phyloP scores from a whole-genome alignment of 2,113 vertebrate genomes.

The Antidorcas marsupialis region DNA sequence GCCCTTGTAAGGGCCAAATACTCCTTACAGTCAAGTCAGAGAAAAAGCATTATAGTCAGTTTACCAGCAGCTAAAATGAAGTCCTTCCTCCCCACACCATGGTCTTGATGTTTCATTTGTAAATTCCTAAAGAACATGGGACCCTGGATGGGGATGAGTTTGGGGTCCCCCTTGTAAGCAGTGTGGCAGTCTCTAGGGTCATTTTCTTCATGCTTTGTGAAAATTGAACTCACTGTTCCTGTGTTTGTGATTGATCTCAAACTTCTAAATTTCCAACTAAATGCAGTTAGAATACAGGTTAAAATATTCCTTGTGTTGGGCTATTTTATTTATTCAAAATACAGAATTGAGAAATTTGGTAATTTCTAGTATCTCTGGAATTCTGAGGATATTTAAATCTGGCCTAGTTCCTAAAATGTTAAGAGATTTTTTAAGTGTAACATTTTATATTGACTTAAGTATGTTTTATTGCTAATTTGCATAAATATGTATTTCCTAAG shows the following conservation, averaged over 20 bases:
- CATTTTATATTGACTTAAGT: not conserved
- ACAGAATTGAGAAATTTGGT: not conserved
- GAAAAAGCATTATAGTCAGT: not conserved
- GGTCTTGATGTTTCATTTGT: not conserved
- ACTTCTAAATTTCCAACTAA: not conserved
- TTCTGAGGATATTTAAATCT: not conserved
- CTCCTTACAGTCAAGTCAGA: not conserved
- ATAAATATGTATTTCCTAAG: not conserved
- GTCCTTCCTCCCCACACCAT: not conserved
- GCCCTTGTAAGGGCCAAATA: slow-evolving; percentile 10
- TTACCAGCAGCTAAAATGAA: not conserved
- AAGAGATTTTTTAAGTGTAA: not conserved
- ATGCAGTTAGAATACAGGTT: not conserved
- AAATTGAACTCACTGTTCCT: not conserved
- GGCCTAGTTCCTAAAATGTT: not conserved
- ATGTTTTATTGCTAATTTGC: not conserved
- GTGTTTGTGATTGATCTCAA: not conserved
- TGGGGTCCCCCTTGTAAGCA: not conserved
- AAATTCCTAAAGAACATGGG: not conserved
- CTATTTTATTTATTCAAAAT: not conserved
- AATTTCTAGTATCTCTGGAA: not conserved
- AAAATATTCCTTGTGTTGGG: not conserved
- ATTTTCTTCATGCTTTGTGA: not conserved
- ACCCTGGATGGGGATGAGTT: not conserved
- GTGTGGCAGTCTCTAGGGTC: not conserved